Evolutionary conservation across 1,140 invertebrate genomes (phyloP).

Genomic region (Polypedilum pembai): DNA sequence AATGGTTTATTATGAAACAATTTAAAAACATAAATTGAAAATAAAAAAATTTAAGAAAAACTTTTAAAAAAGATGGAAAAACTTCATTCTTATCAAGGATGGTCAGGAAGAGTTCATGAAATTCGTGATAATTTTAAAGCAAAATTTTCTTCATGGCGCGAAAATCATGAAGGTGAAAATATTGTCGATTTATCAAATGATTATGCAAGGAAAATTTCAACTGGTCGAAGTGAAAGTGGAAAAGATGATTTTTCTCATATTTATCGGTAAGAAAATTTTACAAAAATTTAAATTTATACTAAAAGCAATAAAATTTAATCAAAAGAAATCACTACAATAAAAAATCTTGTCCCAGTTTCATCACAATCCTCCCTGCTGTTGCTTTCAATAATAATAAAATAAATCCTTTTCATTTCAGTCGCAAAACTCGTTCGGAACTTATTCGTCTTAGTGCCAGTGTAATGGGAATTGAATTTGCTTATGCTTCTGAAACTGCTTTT

Average conservation of each 20-base stretch:
- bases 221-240: constrained; percentile 38
- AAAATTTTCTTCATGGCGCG: constrained; percentile 51
- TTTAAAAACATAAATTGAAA: too few species aligned
- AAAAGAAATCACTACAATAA: too few species aligned
- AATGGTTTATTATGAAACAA: too few species aligned
- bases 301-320: too few species aligned
- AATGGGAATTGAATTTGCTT: constrained; percentile 96
- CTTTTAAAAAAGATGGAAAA: constrained; percentile 54
- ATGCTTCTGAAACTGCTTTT: constrained; percentile 91
- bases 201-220: constrained; percentile 35
- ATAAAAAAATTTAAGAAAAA: background rate
- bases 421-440: constrained; percentile 50
- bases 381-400: too few species aligned
- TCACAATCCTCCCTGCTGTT: too few species aligned
- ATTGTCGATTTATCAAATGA: constrained; percentile 41
- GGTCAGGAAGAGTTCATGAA: constrained; percentile 60
- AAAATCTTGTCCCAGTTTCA: too few species aligned
- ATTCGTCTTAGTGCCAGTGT: constrained; percentile 85
- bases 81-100: constrained; percentile 67
- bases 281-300: too few species aligned
- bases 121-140: constrained; percentile 55
- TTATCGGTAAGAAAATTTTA: constrained; percentile 64
- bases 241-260: constrained; percentile 63
- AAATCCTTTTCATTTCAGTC: too few species aligned
- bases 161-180: constrained; percentile 47